Conservation (phyloP, 2,888 invertebrate genomes). For the Cryptocheilus praepositus region DNA sequence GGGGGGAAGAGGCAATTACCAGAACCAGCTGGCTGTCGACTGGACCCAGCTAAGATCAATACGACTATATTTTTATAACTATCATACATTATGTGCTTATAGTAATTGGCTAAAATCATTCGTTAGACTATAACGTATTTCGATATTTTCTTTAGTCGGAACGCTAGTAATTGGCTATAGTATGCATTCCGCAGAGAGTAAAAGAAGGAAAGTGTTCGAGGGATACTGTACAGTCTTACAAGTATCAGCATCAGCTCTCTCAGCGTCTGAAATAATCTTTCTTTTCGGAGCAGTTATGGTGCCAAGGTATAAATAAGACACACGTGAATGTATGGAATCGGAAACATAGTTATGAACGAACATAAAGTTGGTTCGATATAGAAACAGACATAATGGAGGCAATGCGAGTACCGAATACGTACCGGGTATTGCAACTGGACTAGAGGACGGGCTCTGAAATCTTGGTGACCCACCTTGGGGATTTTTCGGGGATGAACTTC, state of each 20-base stretch:
- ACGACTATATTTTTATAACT: constrained; percentile 63
- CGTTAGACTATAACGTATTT: constrained; percentile 27
- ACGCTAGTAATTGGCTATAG: constrained; percentile 16
- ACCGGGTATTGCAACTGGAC: constrained; percentile 80
- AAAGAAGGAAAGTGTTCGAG: neutral
- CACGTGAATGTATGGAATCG: constrained; percentile 39
- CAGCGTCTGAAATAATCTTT: constrained; percentile 48
- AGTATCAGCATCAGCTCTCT: constrained; percentile 44
- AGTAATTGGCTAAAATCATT: constrained; percentile 35
- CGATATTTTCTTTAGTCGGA: constrained; percentile 21
- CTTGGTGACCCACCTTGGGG: constrained; percentile 75
- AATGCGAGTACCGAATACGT: constrained; percentile 56
- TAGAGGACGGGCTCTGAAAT: constrained; percentile 78
- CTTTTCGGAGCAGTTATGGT: constrained; percentile 41
- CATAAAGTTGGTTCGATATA: constrained; percentile 21
- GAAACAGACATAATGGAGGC: constrained; percentile 13
- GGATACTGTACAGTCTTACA: constrained; percentile 38
- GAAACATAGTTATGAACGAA: constrained; percentile 25
- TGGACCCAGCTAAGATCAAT: constrained; percentile 72
- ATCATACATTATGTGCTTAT: constrained; percentile 33
- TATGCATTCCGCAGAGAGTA: constrained; percentile 19
- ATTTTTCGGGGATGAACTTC: constrained; percentile 77
- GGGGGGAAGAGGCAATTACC: constrained; percentile 71
- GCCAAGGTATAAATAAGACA: constrained; percentile 48
- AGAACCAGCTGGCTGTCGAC: constrained; percentile 70